phyloP scores from a whole-genome alignment of 2,888 invertebrate species.

The Drosophila dives region DNA sequence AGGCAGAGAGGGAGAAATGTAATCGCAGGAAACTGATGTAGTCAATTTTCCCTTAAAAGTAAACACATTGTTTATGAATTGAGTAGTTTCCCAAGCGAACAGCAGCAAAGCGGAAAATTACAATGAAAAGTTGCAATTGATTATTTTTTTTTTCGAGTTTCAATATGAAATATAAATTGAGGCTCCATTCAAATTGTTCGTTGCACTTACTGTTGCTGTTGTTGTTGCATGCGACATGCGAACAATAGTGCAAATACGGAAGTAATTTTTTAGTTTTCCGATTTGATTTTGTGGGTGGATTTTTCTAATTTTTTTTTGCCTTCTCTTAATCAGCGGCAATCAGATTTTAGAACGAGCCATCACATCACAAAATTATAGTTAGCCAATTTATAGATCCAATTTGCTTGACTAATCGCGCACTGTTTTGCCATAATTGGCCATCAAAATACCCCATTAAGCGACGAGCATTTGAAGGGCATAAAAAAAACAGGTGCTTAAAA shows the following conservation, averaged over 20 bases:
- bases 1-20: neutral
- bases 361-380: slow-evolving; percentile 22
- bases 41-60: slow-evolving; percentile 9
- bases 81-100: slow-evolving; percentile 40
- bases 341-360: slow-evolving; percentile 14
- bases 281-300: slow-evolving; percentile 31
- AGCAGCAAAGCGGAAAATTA: slow-evolving; percentile 52
- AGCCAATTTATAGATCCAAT: neutral
- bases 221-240: slow-evolving; percentile 56
- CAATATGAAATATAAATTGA: slow-evolving; percentile 38
- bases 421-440: slow-evolving; percentile 10
- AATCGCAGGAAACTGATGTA: neutral
- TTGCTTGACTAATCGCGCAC: slow-evolving; percentile 11
- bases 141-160: slow-evolving; percentile 23
- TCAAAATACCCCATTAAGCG: slow-evolving; percentile 10
- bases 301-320: neutral
- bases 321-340: slow-evolving; percentile 13
- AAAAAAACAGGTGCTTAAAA: slow-evolving; percentile 12
- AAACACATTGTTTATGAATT: slow-evolving; percentile 30
- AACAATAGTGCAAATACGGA: slow-evolving; percentile 52
- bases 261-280: slow-evolving; percentile 33
- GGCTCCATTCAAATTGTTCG: slow-evolving; percentile 22
- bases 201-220: slow-evolving; percentile 18
- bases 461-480: neutral
- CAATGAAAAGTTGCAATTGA: slow-evolving; percentile 55